Evolutionary conservation across 1,140 invertebrate species (phyloP).

Genomic region (Popillia japonica): DNA sequence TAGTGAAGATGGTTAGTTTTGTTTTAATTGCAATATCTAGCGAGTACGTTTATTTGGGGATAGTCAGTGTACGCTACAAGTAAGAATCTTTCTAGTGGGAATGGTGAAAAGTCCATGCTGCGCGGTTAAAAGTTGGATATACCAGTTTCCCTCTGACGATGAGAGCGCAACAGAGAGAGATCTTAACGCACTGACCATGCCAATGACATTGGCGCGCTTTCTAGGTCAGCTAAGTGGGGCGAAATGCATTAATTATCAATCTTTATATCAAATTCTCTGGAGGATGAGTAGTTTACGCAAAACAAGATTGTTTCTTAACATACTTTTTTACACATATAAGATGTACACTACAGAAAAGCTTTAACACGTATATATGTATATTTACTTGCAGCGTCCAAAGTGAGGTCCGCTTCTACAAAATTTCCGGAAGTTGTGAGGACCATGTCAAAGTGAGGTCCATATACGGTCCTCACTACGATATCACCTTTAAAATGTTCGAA

Average conservation of each 20-base stretch:
- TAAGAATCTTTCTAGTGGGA: neutral
- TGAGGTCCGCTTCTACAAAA: no score
- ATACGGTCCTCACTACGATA: no score
- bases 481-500: no score
- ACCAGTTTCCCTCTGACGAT: slow-evolving; percentile 16
- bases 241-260: slow-evolving; percentile 29
- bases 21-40: neutral
- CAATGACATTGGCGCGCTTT: slow-evolving; percentile 22
- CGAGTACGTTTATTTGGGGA: slow-evolving; percentile 10
- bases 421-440: no score
- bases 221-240: slow-evolving; percentile 32
- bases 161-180: slow-evolving; percentile 15
- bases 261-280: neutral
- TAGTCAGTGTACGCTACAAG: neutral
- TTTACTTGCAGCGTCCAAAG: no score
- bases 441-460: no score
- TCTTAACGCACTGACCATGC: slow-evolving; percentile 25
- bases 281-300: neutral
- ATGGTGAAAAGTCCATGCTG: slow-evolving; percentile 26
- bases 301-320: no score
- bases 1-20: slow-evolving; percentile 17
- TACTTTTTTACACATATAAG: no score
- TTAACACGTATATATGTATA: no score
- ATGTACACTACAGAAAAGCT: no score
- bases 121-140: slow-evolving; percentile 10